phyloP scores from a whole-genome alignment of 64 coral and sea anemone species.

The Trachythela sp. region DNA sequence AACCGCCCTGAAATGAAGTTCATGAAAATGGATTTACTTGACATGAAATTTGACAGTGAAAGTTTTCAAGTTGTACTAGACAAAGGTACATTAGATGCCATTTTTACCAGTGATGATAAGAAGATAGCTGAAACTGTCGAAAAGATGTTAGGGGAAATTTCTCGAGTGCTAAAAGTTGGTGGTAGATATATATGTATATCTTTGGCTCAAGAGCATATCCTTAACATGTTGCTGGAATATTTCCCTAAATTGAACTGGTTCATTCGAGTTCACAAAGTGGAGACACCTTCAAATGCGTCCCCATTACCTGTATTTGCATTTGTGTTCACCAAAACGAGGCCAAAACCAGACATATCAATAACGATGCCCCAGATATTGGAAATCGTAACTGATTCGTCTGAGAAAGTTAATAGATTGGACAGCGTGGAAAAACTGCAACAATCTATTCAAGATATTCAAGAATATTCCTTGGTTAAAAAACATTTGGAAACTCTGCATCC shows the following conservation, averaged over 20 bases:
- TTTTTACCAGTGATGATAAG: slow-evolving; percentile 33
- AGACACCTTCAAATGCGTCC: slow-evolving; percentile 15
- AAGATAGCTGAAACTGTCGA: slow-evolving; percentile 47
- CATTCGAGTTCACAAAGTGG: slow-evolving; percentile 66
- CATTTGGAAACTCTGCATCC: slow-evolving; percentile 53
- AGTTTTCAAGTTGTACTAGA: slow-evolving; percentile 73
- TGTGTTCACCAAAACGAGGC: slow-evolving; percentile 78
- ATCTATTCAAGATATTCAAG: slow-evolving; percentile 59
- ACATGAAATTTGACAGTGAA: slow-evolving; percentile 54
- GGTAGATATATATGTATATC: slow-evolving; percentile 82
- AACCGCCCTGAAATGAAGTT: slow-evolving; percentile 60
- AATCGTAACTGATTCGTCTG: neutral
- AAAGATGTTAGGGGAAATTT: slow-evolving; percentile 59
- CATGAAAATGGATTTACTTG: slow-evolving; percentile 57
- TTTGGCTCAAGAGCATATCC: slow-evolving; percentile 68
- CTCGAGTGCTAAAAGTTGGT: slow-evolving; percentile 57
- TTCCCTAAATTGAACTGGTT: slow-evolving; percentile 78
- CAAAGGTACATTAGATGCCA: slow-evolving; percentile 68
- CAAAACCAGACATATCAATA: neutral
- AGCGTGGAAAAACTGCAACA: neutral
- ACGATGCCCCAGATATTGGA: slow-evolving; percentile 8
- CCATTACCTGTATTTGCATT: slow-evolving; percentile 78
- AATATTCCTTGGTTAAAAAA: slow-evolving; percentile 62
- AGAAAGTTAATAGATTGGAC: slow-evolving; percentile 63
- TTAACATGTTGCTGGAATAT: slow-evolving; percentile 58